phyloP scores from a whole-genome alignment of 2,113 vertebrate species.

The Holacanthus passer region DNA sequence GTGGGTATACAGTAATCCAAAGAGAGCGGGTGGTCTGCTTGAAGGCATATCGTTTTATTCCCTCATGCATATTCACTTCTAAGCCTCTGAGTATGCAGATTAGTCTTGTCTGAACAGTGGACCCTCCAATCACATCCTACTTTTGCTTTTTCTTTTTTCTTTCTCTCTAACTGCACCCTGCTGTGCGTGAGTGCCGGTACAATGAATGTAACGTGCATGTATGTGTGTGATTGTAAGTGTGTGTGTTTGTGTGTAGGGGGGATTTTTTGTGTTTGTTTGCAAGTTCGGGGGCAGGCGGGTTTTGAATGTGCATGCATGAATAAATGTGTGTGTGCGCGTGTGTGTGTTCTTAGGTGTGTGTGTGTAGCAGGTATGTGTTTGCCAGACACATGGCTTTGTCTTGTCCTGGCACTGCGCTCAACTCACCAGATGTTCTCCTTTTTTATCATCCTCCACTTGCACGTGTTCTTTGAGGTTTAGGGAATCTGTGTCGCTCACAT shows the following conservation, averaged over 20 bases:
- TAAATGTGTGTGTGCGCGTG: conserved; percentile 45
- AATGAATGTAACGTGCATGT: conserved; percentile 53
- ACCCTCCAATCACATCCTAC: conserved; percentile 78
- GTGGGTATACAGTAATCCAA: conserved; percentile 83
- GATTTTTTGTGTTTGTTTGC: conserved; percentile 65
- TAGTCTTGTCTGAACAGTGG: conserved; percentile 81
- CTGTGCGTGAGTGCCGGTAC: conserved; percentile 65
- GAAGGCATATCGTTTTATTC: conserved; percentile 83
- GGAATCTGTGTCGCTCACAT: conserved; percentile 74
- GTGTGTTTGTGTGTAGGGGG: conserved; percentile 17
- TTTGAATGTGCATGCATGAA: conserved; percentile 71
- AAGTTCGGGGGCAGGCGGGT: conserved; percentile 72
- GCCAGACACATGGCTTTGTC: conserved; percentile 86
- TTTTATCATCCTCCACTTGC: conserved; percentile 85
- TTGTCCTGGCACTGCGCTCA: conserved; percentile 84
- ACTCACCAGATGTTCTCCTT: conserved; percentile 86
- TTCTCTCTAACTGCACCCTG: conserved; percentile 60
- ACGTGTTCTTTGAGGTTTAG: conserved; percentile 80
- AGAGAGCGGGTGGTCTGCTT: conserved; percentile 82
- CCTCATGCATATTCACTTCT: conserved; percentile 86
- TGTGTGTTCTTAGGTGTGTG: conserved; percentile 21
- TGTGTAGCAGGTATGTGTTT: conserved; percentile 73
- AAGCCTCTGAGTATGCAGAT: conserved; percentile 84
- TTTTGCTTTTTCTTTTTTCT: conserved; percentile 57
- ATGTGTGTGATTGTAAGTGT: conserved; percentile 35